Base-by-base conservation (phyloP, 2,888 invertebrate species). In the Lysandra bellargus region DNA sequence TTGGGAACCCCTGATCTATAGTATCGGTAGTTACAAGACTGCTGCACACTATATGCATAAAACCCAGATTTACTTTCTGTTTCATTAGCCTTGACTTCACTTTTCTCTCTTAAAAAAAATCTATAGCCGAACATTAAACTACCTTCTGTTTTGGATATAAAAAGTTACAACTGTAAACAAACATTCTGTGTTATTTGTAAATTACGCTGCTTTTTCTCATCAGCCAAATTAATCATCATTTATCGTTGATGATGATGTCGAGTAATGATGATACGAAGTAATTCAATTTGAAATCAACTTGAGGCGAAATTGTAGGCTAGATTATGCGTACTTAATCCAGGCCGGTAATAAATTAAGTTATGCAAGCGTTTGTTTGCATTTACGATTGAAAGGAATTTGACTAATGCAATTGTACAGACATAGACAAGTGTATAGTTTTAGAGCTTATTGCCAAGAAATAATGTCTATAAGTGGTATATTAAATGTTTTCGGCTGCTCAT, bases 321-420 rank as follows among this genome's bases (percentile, higher is more conserved):
- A 14, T 69, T 69, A 69, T 37, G 33, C 33, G 69, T 33, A 17
- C 69, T 17, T 69, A 69, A 37, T 69, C 33, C 4, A 37, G 69
- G 69, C 33, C 37, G 33, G 5, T 33, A 33, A 69, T 33, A 69
- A 37, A 69, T 69, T 23, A 30, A 64, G 33, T 69, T 69, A 37
- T 37, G 69, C 33, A 69, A 69, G 23, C 64, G 69, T 69, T 37
- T 69, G 69, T 69, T 69, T 69, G 37, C 69, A 69, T 69, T 69
- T 69, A 33, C 30, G 33, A 69, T 69, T 69, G 69, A 69, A 69
- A 37, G 69, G 17, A 69, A 69, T 69, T 69, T 14, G 14, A 69
- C 1, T 69, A 69, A 33, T 69, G 69, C 33, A 33, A 9, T 64
- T 23, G 64, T 30, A 64, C 12, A 64, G 57, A 17, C 53, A 17